Percentiles rank a stretch among this genome's conserved stretches.
Evolutionary conservation across 2,113 vertebrate genomes (phyloP).

Genomic region (Rhynchomys soricoides): DNA sequence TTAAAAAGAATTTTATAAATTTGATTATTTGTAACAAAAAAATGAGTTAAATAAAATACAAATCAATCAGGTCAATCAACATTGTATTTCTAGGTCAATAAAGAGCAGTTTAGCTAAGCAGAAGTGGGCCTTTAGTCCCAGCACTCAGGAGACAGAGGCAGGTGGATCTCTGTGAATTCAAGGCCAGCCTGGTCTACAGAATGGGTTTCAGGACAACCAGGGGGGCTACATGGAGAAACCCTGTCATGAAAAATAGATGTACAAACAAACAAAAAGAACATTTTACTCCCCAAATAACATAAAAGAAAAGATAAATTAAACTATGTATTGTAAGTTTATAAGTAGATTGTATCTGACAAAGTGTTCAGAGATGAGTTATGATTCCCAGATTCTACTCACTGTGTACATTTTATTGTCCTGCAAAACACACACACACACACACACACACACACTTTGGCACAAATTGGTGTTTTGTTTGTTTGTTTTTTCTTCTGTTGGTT

Average conservation of each 20-base stretch:
- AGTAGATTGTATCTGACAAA: background rate
- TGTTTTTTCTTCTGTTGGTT: background rate
- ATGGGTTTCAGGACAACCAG: background rate
- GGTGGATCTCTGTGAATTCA: background rate
- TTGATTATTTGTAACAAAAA: background rate
- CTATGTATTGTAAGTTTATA: background rate
- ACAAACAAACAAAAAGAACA: background rate
- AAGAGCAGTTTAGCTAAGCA: background rate
- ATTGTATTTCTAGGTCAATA: background rate
- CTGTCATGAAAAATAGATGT: background rate
- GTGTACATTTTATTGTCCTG: background rate
- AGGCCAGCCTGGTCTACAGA: background rate
- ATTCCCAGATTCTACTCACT: background rate
- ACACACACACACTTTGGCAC: background rate
- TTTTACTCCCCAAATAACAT: background rate
- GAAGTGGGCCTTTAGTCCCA: background rate
- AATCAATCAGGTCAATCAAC: background rate
- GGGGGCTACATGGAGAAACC: background rate
- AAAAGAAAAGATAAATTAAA: background rate
- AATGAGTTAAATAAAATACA: constrained; percentile 25
- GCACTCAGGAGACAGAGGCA: background rate
- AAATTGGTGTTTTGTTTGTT: background rate
- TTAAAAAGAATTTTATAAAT: background rate
- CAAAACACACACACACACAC: background rate
- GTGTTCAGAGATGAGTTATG: background rate